Evolutionary conservation across 1,140 invertebrate genomes (phyloP).

Genomic region (Drosophila sucinea): DNA sequence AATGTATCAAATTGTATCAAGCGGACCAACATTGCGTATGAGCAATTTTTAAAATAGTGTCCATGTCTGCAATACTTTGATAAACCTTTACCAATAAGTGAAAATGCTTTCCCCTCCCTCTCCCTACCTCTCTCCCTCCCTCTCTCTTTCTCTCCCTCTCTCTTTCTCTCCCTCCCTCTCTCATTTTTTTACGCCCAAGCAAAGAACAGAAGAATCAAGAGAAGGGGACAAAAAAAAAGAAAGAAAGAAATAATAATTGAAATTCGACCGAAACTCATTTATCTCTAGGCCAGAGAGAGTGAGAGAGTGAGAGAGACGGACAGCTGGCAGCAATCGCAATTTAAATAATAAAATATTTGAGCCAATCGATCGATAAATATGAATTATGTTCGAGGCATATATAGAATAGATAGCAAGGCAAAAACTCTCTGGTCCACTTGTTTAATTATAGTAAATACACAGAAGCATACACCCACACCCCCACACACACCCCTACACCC

Average conservation of each 20-base stretch:
- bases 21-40: conserved; percentile 37
- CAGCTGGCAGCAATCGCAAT: conserved; percentile 44
- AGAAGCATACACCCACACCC: conserved; percentile 7
- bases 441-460: conserved; percentile 53
- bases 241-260: conserved; percentile 44
- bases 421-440: conserved; percentile 7
- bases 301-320: conserved; percentile 11
- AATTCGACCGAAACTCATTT: conserved; percentile 45
- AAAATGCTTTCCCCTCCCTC: not conserved
- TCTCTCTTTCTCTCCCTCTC: too few species aligned
- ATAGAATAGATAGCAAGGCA: not conserved
- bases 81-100: conserved; percentile 47
- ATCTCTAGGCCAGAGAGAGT: conserved; percentile 22
- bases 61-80: conserved; percentile 43
- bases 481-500: not conserved
- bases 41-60: conserved; percentile 23
- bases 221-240: not conserved
- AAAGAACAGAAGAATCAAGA: not conserved
- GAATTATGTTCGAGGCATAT: conserved; percentile 36
- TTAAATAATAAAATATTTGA: conserved; percentile 61
- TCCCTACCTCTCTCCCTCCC: not conserved
- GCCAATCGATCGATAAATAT: conserved; percentile 53
- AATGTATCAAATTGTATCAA: conserved; percentile 20
- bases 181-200: not conserved
- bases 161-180: too few species aligned